These are phyloP conservation scores for Philonicus albiceps DNA, from an alignment of 2,888 invertebrate species.

Conservation along the genomic window DNA sequence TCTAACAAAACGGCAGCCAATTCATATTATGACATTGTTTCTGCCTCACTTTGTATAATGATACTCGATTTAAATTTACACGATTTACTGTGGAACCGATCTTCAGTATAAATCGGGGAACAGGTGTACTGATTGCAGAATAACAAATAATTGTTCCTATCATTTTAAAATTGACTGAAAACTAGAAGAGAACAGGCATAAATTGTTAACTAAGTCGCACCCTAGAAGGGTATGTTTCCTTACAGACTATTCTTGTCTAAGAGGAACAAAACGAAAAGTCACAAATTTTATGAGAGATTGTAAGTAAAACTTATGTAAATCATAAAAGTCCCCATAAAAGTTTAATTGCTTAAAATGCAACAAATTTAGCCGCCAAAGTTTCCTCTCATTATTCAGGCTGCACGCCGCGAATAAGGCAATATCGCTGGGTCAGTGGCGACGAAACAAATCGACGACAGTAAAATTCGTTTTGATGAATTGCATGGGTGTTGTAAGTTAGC, in stretches of 20 bases:
- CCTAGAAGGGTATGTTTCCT: neutral
- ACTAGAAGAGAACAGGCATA: no score
- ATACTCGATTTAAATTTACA: no score
- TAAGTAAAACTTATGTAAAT: slow-evolving; percentile 4
- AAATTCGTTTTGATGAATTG: slow-evolving; percentile 23
- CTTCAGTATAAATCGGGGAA: no score
- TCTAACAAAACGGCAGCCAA: no score
- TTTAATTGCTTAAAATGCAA: slow-evolving; percentile 36
- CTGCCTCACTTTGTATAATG: no score
- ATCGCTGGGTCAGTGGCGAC: neutral
- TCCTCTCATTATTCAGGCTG: neutral
- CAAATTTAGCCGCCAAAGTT: slow-evolving; percentile 11
- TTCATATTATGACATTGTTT: no score
- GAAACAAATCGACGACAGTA: neutral
- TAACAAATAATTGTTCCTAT: no score
- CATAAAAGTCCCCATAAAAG: slow-evolving; percentile 28
- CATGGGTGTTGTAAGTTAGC: slow-evolving; percentile 16
- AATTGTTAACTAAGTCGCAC: no score
- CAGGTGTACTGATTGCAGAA: no score
- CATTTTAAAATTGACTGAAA: no score
- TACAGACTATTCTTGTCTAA: neutral
- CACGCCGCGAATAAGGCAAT: neutral
- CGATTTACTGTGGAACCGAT: no score
- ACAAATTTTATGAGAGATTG: neutral
- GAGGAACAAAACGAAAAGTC: neutral